Evolutionary conservation across 2,113 vertebrate genomes (phyloP), one percentile per base, ranked within the genome.

Genomic region (Crotalus viridis): DNA sequence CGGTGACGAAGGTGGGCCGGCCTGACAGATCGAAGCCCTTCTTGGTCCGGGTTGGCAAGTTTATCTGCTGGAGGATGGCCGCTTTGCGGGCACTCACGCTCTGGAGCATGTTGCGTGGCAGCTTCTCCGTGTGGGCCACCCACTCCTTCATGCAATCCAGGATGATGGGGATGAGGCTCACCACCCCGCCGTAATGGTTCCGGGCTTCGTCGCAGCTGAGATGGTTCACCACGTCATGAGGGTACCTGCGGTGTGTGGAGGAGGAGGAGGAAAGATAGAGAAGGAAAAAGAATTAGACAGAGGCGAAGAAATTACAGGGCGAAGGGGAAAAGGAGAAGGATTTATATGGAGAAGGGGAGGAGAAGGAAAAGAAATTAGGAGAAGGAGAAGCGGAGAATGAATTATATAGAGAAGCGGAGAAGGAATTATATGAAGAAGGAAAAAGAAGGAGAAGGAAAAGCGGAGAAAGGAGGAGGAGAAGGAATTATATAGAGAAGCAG

Each of bases 161-260:
- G 0, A 97, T 64, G 26, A 98, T 7, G 33, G 98, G 98, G 74
- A 98, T 95, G 91, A 98, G 95, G 95, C 98, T 98, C 93, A 98
- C 97, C 91, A 98, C 96, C 0, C 98, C 98, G 3, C 98, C 98
- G 0, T 98, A 98, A 92, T 97, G 97, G 86, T 98, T 97, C 93
- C 56, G 96, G 26, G 98, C 98, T 93, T 98, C 98, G 0, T 98
- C 93, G 3, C 98, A 98, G 94, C 98, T 98, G 91, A 98, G 97
- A 93, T 97, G 97, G 91, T 98, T 98, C 85, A 98, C 96, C 89
- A 97, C 97, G 0, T 98, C 97, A 0, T 98, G 98, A 0, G 98
- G 98, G 81, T 98, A 98, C 43, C 98, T 98, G 96, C 4, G 6
- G 51, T 1, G 26, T 10, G 15, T 13, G 94, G 87, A 39, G 0